These are phyloP conservation scores for Taxidea taxus DNA, from an alignment of 2,113 vertebrate species.

Conservation along the genomic window DNA sequence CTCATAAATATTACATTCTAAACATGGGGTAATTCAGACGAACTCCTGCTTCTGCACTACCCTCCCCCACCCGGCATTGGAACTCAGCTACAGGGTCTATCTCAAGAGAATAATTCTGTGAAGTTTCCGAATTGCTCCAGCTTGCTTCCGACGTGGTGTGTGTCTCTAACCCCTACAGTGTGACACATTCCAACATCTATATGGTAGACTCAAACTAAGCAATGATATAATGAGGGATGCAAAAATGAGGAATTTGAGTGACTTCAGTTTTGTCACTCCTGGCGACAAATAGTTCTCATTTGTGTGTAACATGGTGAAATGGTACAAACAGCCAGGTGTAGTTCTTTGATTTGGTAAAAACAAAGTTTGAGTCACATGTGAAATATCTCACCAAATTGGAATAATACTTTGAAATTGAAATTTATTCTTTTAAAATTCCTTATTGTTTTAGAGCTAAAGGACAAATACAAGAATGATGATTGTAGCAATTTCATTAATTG, in stretches of 20 bases:
- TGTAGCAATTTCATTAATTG: not conserved
- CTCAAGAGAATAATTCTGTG: not conserved
- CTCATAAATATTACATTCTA: not conserved
- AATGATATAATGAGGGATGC: not conserved
- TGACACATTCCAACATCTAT: not conserved
- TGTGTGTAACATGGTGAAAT: not conserved
- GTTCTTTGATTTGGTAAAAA: not conserved
- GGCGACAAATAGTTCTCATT: not conserved
- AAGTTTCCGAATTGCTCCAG: not conserved
- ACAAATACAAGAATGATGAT: not conserved
- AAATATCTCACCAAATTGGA: not conserved
- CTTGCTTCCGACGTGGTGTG: not conserved
- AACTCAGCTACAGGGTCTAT: not conserved
- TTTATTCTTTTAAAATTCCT: not conserved
- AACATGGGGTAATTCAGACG: not conserved
- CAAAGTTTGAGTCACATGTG: not conserved
- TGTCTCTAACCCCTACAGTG: not conserved
- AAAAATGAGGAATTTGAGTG: conserved; percentile 22
- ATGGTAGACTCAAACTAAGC: not conserved
- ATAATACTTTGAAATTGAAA: not conserved
- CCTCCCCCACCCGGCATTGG: not conserved
- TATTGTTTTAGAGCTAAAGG: not conserved
- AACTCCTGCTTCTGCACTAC: not conserved
- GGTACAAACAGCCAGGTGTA: not conserved
- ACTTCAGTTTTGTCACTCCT: not conserved